Evolutionary conservation across 2,888 invertebrate genomes (phyloP).

Genomic region (Aproaerema taeniolella): DNA sequence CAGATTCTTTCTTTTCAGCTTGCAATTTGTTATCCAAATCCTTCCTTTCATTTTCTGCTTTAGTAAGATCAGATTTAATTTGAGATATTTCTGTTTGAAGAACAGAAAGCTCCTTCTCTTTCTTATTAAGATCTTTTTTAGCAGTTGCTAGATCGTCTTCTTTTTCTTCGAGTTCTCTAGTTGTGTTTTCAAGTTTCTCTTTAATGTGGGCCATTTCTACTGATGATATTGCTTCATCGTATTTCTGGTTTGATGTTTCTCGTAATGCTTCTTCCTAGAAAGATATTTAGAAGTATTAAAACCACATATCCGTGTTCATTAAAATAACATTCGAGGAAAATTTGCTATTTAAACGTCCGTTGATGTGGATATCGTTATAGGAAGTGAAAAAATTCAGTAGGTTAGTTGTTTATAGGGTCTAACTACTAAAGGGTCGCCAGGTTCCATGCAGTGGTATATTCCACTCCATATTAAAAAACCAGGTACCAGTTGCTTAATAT

Average conservation of each 20-base stretch:
- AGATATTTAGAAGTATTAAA: too few relatives aligned
- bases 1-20: slow-evolving; percentile 78
- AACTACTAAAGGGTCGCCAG: too few relatives aligned
- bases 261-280: slow-evolving; percentile 61
- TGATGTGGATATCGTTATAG: too few relatives aligned
- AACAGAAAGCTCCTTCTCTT: slow-evolving; percentile 62
- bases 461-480: slow-evolving; percentile 23
- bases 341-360: too few relatives aligned
- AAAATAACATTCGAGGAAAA: too few relatives aligned
- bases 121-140: slow-evolving; percentile 54
- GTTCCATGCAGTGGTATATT: slow-evolving; percentile 28
- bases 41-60: slow-evolving; percentile 72
- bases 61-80: slow-evolving; percentile 62
- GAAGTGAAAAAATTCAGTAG: too few relatives aligned
- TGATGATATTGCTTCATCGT: slow-evolving; percentile 65
- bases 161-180: slow-evolving; percentile 53
- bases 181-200: slow-evolving; percentile 54
- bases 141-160: slow-evolving; percentile 46
- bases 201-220: slow-evolving; percentile 70
- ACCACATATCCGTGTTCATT: too few relatives aligned
- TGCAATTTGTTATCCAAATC: slow-evolving; percentile 80
- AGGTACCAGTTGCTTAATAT: slow-evolving; percentile 79
- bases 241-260: slow-evolving; percentile 63
- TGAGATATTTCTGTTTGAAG: slow-evolving; percentile 57
- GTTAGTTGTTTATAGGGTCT: too few relatives aligned